These are phyloP conservation scores for Tipula vernalis DNA, from an alignment of 2,888 invertebrate genomes.

Conservation along the genomic window DNA sequence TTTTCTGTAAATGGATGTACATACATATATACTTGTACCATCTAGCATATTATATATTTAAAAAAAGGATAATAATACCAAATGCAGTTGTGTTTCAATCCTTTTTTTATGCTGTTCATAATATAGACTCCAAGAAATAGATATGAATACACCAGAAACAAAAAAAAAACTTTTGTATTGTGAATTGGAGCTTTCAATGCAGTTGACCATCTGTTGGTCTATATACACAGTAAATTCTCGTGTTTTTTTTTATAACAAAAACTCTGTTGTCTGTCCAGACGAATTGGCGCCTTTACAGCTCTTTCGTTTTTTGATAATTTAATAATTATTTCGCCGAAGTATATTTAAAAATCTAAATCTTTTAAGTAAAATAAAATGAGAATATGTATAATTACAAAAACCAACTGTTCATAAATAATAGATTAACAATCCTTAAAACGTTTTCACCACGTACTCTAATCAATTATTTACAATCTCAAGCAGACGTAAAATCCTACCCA, in stretches of 20 bases:
- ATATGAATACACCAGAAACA: neutral
- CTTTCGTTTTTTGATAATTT: neutral
- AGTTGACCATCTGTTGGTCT: neutral
- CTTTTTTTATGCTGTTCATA: neutral
- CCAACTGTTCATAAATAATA: neutral
- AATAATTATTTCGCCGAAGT: neutral
- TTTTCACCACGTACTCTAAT: neutral
- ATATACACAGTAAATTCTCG: neutral
- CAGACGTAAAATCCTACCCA: neutral
- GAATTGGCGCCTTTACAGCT: neutral
- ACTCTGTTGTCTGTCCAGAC: neutral
- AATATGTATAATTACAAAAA: neutral
- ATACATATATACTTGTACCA: neutral
- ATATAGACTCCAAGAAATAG: neutral
- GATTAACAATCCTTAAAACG: neutral
- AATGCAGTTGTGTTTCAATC: neutral
- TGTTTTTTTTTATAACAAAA: neutral
- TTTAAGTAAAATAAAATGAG: neutral
- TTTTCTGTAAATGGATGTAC: neutral
- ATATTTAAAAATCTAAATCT: neutral
- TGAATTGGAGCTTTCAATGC: neutral
- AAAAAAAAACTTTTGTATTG: neutral
- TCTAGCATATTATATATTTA: neutral
- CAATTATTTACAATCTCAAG: neutral
- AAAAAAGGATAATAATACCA: neutral